Base-by-base conservation (phyloP, 2,113 vertebrate genomes). In the Apeltes quadracus region DNA sequence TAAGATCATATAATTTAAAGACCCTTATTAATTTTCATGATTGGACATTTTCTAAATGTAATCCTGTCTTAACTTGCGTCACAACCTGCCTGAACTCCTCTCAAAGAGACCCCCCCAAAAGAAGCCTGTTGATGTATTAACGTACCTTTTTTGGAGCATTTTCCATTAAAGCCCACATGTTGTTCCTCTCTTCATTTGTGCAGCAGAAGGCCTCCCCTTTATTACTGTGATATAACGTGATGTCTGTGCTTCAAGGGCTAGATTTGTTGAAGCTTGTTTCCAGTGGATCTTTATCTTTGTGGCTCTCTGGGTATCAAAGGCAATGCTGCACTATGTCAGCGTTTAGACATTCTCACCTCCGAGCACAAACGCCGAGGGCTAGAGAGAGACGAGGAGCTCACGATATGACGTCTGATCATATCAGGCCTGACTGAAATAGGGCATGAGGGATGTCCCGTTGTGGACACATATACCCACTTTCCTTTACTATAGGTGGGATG, bases 381-480 rank as follows among this genome's bases (percentile, higher is more conserved):
- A 80, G 64, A 64, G 71, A 84, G 72, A 83, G 74, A 72, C 44
- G 38, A 79, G 63, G 65, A 72, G 83, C 83, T 84, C 79, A 10
- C 67, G 22, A 79, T 90, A 78, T 88, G 88, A 85, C 77, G 66
- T 90, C 83, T 92, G 90, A 93, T 92, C 81, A 76, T 90, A 92
- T 92, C 84, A 73, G 78, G 73, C 68, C 78, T 92, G 92, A 92
- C 90, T 90, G 87, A 92, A 90, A 88, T 87, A 80, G 91, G 91
- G 82, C 86, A 90, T 25, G 75, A 81, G 75, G 43, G 85, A 82
- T 68, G 79, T 69, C 86, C 83, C 23, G 80, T 83, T 86, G 87
- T 78, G 84, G 87, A 83, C 62, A 84, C 76, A 69, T 65, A 75
- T 48, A 58, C 61, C 27, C 64, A 9, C 29, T 41, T 34, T 81